Evolutionary conservation across 2,113 vertebrate species (phyloP).

Genomic region (Colistium nudipinnis): DNA sequence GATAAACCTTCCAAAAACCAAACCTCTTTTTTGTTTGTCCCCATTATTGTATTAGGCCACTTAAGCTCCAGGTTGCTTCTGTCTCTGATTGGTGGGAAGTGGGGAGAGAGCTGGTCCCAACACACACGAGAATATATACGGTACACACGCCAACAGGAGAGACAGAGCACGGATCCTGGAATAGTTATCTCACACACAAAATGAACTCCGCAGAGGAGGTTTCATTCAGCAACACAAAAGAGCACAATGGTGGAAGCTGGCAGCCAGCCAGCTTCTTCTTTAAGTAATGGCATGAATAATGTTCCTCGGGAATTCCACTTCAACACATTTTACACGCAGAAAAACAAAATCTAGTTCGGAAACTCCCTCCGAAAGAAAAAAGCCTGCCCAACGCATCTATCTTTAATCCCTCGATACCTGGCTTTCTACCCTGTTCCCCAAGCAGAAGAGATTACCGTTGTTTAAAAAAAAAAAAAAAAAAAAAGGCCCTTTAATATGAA

Average conservation of each 20-base stretch:
- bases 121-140: conserved; percentile 72
- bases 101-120: conserved; percentile 57
- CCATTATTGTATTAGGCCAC: conserved; percentile 58
- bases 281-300: conserved; percentile 75
- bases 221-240: conserved; percentile 70
- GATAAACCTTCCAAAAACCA: conserved; percentile 34
- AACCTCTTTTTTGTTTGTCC: conserved; percentile 43
- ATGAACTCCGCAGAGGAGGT: conserved; percentile 58
- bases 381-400: conserved; percentile 55
- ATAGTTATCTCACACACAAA: conserved; percentile 66
- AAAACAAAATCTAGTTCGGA: conserved; percentile 58
- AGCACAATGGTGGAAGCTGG: conserved; percentile 81
- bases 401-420: conserved; percentile 66
- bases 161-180: conserved; percentile 72
- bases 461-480: too few species aligned
- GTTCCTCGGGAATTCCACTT: conserved; percentile 57
- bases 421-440: conserved; percentile 76
- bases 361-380: conserved; percentile 48
- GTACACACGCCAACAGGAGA: conserved; percentile 74
- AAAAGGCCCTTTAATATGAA: conserved; percentile 83
- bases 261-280: conserved; percentile 65
- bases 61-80: conserved; percentile 52
- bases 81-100: conserved; percentile 52
- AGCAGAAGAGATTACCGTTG: conserved; percentile 76
- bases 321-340: conserved; percentile 63